Base-by-base conservation (phyloP, 2,113 vertebrate genomes). In the Todiramphus chloris region DNA sequence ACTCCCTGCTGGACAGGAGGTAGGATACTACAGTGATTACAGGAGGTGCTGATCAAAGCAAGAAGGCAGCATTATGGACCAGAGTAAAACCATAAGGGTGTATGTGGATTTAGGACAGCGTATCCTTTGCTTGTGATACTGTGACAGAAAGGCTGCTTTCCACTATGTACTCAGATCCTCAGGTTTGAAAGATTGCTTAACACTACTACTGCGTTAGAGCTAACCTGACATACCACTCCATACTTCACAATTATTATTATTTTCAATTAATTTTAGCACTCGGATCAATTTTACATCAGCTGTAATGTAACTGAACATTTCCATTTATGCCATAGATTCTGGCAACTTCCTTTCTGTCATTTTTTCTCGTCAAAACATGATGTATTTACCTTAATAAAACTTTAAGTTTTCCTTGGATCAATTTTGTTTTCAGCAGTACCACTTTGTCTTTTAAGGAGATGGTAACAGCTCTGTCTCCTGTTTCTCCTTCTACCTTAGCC, bases 261-360 rank as follows among this genome's bases (percentile, higher is more conserved):
- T 89, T 91, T 75, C 16, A 83, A 84, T 92, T 79, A 72, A 72
- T 84, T 95, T 84, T 82, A 78, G 9, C 70, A 44, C 18, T 91
- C 79, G 33, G 53, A 72, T 87, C 43, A 67, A 78, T 84, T 93
- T 78, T 72, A 53, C 62, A 50, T 80, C 27, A 69, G 58, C 6
- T 62, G 5, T 35, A 87, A 92, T 76, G 62, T 89, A 93, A 87
- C 17, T 3, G 27, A 73, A 79, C 10, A 30, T 60, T 84, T 68
- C 14, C 7, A 85, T n/a, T 84, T 91, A 44, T 39, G 16, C 21
- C 53, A 37, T 4, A 78, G 23, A 39, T 81, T 84, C 73, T 81
- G 74, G 48, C 43, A 79, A 68, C 27, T 64, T 94, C 12, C 8
- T 37, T 77, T 78, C 46, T 84, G 31, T 56, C 48, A 46, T 68